Evolutionary conservation across 2,113 vertebrate genomes (phyloP).

Genomic region (Xerus inauris): DNA sequence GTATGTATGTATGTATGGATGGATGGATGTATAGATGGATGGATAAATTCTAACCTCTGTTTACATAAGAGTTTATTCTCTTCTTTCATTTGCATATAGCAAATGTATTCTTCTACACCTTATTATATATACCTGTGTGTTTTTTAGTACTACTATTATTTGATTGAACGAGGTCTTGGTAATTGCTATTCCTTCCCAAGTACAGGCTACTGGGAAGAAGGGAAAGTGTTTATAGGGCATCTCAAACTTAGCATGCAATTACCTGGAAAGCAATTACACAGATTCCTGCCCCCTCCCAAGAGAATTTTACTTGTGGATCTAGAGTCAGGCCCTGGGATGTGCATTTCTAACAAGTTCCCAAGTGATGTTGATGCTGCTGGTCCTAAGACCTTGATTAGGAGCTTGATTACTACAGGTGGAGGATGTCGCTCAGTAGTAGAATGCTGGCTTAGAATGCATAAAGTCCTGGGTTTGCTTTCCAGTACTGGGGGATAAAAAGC

Average conservation of each 20-base stretch:
- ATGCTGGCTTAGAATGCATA: neutral
- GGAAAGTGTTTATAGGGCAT: neutral
- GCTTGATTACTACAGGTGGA: neutral
- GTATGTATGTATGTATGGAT: neutral
- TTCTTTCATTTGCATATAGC: conserved; percentile 11
- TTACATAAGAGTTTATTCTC: neutral
- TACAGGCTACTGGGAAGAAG: neutral
- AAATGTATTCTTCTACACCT: neutral
- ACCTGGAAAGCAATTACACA: neutral
- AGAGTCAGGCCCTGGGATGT: neutral
- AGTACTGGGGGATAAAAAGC: neutral
- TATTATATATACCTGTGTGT: neutral
- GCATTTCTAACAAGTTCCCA: neutral
- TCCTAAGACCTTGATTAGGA: neutral
- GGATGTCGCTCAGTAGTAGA: neutral
- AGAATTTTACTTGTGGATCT: neutral
- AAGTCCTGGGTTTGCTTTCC: neutral
- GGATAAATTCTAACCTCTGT: neutral
- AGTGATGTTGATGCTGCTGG: neutral
- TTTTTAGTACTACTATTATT: neutral
- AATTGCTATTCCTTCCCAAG: neutral
- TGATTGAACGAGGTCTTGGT: neutral
- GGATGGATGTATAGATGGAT: neutral
- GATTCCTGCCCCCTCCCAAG: neutral
- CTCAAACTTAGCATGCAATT: neutral